Evolutionary conservation across 2,888 invertebrate genomes (phyloP).

Genomic region (Monopis laevigella): DNA sequence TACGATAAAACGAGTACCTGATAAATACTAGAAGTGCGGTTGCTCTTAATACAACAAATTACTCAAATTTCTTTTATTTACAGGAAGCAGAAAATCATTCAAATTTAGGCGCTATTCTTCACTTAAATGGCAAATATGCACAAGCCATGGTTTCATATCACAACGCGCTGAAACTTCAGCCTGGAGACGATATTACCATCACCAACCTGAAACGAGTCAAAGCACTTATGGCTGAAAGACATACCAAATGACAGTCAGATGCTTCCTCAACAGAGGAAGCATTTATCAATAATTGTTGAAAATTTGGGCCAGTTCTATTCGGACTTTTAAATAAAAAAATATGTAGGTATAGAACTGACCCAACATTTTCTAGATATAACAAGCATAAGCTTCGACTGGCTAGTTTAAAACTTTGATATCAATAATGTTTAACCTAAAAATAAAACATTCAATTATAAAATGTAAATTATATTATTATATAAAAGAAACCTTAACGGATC

Average conservation of each 20-base stretch:
- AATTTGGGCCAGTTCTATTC: neutral
- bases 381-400: conserved; percentile 5
- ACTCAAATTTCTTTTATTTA: too few relatives aligned
- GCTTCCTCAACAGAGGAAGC: too few relatives aligned
- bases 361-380: neutral
- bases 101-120: conserved; percentile 94
- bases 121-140: conserved; percentile 88
- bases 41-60: too few relatives aligned
- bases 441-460: neutral
- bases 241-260: conserved; percentile 5
- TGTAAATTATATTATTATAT: neutral
- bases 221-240: conserved; percentile 42
- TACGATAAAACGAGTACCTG: too few relatives aligned
- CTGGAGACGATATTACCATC: conserved; percentile 87
- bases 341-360: too few relatives aligned
- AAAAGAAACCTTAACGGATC: neutral
- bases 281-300: neutral
- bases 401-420: conserved; percentile 3
- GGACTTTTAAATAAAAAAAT: neutral
- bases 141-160: conserved; percentile 90
- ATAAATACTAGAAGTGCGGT: too few relatives aligned
- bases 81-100: conserved; percentile 92
- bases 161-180: conserved; percentile 85
- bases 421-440: neutral
- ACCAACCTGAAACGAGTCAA: conserved; percentile 78